A percentile compares a stretch with the other conserved stretches of the same genome.
Evolutionary conservation across 2,888 invertebrate species (phyloP).

Genomic region (Agapetus fuscipes): DNA sequence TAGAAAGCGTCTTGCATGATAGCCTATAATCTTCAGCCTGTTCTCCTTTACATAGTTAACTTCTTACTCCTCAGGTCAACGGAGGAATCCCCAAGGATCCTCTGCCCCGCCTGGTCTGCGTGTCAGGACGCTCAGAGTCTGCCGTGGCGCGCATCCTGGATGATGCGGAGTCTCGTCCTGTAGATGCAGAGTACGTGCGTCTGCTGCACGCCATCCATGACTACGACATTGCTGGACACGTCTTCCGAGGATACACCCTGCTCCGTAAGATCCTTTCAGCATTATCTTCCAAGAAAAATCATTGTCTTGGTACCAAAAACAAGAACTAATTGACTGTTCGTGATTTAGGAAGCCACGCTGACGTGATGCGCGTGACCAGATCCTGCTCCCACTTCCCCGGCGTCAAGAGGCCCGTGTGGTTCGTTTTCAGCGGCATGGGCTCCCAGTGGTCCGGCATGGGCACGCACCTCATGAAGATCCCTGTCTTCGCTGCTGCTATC

Average conservation of each 20-base stretch:
- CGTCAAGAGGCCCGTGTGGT: constrained; percentile 66
- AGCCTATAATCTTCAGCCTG: no score
- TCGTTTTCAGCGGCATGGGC: constrained; percentile 88
- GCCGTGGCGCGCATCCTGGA: constrained; percentile 57
- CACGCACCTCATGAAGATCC: constrained; percentile 59
- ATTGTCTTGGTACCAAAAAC: background rate
- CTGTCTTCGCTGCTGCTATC: constrained; percentile 63
- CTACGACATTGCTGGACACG: constrained; percentile 51
- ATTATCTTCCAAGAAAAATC: background rate
- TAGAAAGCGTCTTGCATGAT: no score
- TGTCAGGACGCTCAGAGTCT: constrained; percentile 73
- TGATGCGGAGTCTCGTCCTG: constrained; percentile 48
- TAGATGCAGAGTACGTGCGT: constrained; percentile 53
- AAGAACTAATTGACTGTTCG: background rate
- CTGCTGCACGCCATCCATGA: constrained; percentile 51
- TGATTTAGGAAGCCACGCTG: constrained; percentile 19
- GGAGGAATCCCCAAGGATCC: constrained; percentile 52
- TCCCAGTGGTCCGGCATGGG: constrained; percentile 86
- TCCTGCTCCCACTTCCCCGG: constrained; percentile 53
- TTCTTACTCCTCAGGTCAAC: constrained; percentile 41
- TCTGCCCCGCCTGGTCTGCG: constrained; percentile 61
- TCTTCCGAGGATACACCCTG: constrained; percentile 67
- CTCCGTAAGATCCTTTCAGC: constrained; percentile 31
- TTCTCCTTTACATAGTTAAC: no score
- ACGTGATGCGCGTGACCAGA: constrained; percentile 31